These are phyloP conservation scores for Agrochola litura DNA, from an alignment of 2,888 invertebrate species.

Conservation along the genomic window DNA sequence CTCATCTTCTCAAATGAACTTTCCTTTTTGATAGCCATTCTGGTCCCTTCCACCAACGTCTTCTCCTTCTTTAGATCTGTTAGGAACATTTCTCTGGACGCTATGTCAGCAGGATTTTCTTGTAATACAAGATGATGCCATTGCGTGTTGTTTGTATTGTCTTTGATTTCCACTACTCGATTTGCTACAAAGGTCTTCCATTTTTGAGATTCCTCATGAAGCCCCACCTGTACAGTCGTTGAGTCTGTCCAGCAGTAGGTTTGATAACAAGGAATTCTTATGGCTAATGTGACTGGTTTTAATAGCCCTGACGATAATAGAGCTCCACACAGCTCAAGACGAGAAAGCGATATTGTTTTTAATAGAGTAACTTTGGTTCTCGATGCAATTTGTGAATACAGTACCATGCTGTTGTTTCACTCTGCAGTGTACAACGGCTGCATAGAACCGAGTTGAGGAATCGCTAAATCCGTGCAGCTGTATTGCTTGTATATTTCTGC, in stretches of 20 bases:
- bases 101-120: conserved; percentile 48
- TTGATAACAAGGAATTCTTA: conserved; percentile 32
- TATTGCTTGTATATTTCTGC: conserved; percentile 13
- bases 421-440: conserved; percentile 45
- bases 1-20: background rate
- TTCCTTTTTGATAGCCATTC: conserved; percentile 8
- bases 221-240: conserved; percentile 52
- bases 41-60: conserved; percentile 40
- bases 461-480: conserved; percentile 61
- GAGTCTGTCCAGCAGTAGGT: conserved; percentile 50
- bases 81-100: conserved; percentile 31
- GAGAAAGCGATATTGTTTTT: background rate
- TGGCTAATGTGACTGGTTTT: conserved; percentile 34
- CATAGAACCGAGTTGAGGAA: conserved; percentile 45
- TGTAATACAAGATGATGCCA: conserved; percentile 40
- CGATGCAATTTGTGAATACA: conserved; percentile 30
- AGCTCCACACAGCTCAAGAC: background rate
- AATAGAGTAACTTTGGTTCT: background rate
- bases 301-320: conserved; percentile 15
- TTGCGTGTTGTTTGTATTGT: conserved; percentile 11
- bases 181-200: conserved; percentile 54
- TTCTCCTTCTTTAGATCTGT: background rate
- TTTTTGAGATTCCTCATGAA: conserved; percentile 29
- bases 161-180: conserved; percentile 36
- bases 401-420: conserved; percentile 3